Evolutionary conservation across 2,888 invertebrate genomes (phyloP).

Genomic region (Trisateles emortualis): DNA sequence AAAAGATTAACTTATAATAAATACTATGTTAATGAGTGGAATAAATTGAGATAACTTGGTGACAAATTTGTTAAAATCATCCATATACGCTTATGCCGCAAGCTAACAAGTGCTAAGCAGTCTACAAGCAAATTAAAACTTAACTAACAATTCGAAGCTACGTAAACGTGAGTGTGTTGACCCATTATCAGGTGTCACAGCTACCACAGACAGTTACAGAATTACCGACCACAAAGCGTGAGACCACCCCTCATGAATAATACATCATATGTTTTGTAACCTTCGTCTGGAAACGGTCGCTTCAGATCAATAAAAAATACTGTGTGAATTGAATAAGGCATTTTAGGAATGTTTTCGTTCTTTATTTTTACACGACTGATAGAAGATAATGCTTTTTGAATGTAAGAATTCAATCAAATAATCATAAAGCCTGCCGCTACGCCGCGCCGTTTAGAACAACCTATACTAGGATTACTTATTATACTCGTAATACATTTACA

Average conservation of each 20-base stretch:
- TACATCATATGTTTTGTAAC: constrained; percentile 65
- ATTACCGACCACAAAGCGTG: constrained; percentile 65
- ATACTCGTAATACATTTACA: no score
- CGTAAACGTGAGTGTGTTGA: constrained; percentile 32
- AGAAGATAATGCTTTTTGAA: no score
- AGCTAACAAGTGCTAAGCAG: no score
- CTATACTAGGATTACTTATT: no score
- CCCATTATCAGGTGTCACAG: constrained; percentile 46
- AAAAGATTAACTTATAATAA: no score
- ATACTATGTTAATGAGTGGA: no score
- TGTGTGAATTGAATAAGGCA: constrained; percentile 17
- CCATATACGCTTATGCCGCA: no score
- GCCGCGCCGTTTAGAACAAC: no score
- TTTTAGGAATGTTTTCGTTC: neutral
- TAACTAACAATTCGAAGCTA: constrained; percentile 24
- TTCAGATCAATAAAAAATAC: constrained; percentile 15
- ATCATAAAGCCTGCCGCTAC: no score
- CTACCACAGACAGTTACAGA: constrained; percentile 53
- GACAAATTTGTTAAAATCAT: no score
- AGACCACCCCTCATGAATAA: constrained; percentile 59
- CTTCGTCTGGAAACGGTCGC: constrained; percentile 18
- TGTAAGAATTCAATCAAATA: no score
- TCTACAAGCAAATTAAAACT: constrained; percentile 22
- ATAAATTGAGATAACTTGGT: no score
- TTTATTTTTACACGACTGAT: neutral